Conservation (phyloP, 2,797 vertebrate genomes). For the Periophthalmus magnuspinnatus region DNA sequence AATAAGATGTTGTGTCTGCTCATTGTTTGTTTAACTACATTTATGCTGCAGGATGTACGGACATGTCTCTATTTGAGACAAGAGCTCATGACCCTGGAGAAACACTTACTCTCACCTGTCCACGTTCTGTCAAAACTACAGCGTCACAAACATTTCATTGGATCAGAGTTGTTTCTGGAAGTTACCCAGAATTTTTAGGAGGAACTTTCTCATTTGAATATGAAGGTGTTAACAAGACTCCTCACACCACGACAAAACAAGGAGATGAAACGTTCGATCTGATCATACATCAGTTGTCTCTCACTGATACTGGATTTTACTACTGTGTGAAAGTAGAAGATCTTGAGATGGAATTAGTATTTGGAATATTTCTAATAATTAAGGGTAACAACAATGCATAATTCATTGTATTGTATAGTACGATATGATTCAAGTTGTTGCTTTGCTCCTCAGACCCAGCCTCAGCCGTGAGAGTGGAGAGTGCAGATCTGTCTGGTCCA, state of each 20-base stretch:
- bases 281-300: neutral
- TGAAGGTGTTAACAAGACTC: neutral
- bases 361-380: neutral
- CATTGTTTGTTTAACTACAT: neutral
- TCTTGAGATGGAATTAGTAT: neutral
- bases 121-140: neutral
- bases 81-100: neutral
- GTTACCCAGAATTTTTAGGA: neutral
- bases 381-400: neutral
- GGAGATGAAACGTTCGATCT: neutral
- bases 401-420: too few relatives aligned
- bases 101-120: neutral
- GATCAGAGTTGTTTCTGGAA: constrained; percentile 1
- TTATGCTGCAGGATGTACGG: neutral
- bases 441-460: neutral
- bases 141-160: neutral
- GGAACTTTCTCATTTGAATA: neutral
- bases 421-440: too few relatives aligned
- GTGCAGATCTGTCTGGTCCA: neutral
- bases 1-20: too few relatives aligned
- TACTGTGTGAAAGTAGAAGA: neutral
- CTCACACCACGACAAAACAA: neutral
- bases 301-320: neutral
- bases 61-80: neutral
- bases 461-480: neutral